phyloP scores from a whole-genome alignment of 2,888 invertebrate species.

The Bugula neritina region DNA sequence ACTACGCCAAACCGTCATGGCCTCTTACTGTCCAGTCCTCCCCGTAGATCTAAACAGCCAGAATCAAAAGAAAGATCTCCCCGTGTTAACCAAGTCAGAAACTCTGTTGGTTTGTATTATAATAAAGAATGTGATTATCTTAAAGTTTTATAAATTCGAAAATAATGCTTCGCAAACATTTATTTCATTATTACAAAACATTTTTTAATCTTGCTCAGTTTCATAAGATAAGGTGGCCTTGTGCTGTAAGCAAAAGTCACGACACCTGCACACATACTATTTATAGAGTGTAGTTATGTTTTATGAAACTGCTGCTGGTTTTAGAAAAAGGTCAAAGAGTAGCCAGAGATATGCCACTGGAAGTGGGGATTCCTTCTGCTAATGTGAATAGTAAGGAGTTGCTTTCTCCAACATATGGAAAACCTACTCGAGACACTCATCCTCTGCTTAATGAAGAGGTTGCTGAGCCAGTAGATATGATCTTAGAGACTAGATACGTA shows the following conservation, averaged over 20 bases:
- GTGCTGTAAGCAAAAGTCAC: too few species aligned
- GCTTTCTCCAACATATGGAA: conserved; percentile 39
- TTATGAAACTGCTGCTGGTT: too few species aligned
- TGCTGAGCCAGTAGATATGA: conserved; percentile 35
- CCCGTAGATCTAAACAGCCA: conserved; percentile 25
- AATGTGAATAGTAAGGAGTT: not conserved
- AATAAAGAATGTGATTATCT: too few species aligned
- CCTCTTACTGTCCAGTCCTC: conserved; percentile 42
- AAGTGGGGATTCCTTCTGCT: not conserved
- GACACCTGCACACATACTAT: too few species aligned
- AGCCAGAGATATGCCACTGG: too few species aligned
- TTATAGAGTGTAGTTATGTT: too few species aligned
- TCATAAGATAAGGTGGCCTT: too few species aligned
- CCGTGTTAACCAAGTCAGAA: not conserved
- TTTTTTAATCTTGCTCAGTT: too few species aligned
- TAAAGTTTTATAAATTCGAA: too few species aligned
- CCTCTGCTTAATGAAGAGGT: conserved; percentile 42
- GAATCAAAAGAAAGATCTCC: not conserved
- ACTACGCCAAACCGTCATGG: conserved; percentile 50
- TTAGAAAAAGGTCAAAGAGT: too few species aligned
- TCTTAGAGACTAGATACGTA: conserved; percentile 38
- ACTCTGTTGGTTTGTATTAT: not conserved
- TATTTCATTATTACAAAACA: too few species aligned
- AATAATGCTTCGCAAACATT: too few species aligned
- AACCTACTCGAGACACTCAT: conserved; percentile 46